These are phyloP conservation scores for Drosophila truncata DNA, from an alignment of 1,140 invertebrate genomes.

Conservation along the genomic window DNA sequence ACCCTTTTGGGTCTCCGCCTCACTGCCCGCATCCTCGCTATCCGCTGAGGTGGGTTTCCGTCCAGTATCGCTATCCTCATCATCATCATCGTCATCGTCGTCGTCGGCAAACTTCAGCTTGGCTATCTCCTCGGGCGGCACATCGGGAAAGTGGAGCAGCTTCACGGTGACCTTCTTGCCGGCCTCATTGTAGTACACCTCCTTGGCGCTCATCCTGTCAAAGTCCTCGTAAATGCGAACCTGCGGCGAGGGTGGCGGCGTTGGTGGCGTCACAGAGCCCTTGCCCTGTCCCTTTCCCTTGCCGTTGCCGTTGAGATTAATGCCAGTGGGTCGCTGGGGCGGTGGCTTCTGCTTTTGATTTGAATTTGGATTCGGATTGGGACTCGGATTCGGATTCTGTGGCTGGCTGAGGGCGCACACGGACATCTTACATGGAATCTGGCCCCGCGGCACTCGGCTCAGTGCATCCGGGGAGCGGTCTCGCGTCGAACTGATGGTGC, in stretches of 20 bases:
- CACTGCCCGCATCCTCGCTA: constrained; percentile 55
- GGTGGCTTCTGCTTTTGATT: constrained; percentile 30
- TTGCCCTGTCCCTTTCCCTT: constrained; percentile 12
- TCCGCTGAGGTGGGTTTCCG: constrained; percentile 24
- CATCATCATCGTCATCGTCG: constrained; percentile 28
- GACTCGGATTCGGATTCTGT: constrained; percentile 22
- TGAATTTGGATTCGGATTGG: constrained; percentile 15
- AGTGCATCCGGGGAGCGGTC: constrained; percentile 24
- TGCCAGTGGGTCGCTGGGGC: not conserved
- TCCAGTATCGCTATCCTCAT: constrained; percentile 39
- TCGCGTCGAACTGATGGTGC: constrained; percentile 12
- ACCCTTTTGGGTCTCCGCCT: constrained; percentile 36
- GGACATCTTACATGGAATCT: constrained; percentile 76
- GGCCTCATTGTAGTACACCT: constrained; percentile 84
- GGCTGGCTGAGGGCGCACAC: constrained; percentile 64
- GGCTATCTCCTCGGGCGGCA: constrained; percentile 78
- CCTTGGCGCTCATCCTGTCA: constrained; percentile 85
- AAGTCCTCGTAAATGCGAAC: constrained; percentile 85
- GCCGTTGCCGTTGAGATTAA: constrained; percentile 11
- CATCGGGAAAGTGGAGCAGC: constrained; percentile 80
- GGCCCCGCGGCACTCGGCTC: constrained; percentile 41
- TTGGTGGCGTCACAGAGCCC: constrained; percentile 47
- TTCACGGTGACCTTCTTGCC: constrained; percentile 84
- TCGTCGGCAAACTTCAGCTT: constrained; percentile 80
- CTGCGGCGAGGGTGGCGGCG: constrained; percentile 72